Evolutionary conservation across 2,113 vertebrate species (phyloP), one percentile per base, ranked within the genome.

Genomic region (Excalfactoria chinensis): DNA sequence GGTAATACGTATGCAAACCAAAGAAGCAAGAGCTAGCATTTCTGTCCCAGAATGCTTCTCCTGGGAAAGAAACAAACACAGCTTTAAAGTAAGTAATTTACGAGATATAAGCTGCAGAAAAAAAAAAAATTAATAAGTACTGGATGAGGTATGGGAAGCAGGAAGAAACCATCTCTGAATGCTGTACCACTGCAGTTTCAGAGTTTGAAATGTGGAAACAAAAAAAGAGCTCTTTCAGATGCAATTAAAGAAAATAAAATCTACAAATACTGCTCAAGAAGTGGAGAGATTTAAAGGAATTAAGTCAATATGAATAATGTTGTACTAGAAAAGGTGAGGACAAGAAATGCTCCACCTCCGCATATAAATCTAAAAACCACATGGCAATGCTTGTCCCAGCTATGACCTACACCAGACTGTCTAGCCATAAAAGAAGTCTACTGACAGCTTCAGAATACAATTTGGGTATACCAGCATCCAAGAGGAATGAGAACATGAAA

Each of bases 291-390:
- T 68, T 51, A 26, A 64, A 93, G 83, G 2, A 91, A 93, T 72
- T 60, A 91, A 86, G 53, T 81, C 72, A 86, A 44, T 48, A 93
- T 48, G n/a, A 94, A 89, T 77, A 77, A 83, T 8, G 15, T 55
- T 66, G 19, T n/a, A 40, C 28, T 40, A 56, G 35, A 48, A 68
- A 81, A 94, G 56, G 32, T 60, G 40, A 94, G 60, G 56, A 88
- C 76, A 84, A 84, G 20, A 90, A 93, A 77, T 1, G 2, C 18
- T 68, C 56, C 41, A 72, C 43, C 80, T 86, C 63, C 67, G 68
- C 83, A 74, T 37, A 73, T 78, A 89, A 82, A 94, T 77, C 49
- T 74, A 64, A 88, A 85, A 88, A 72, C 13, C 72, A 78, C 43
- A 48, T 28, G 68, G 25, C 32, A 71, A 46, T 0, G 3, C 7